Base-by-base conservation (phyloP, 2,888 invertebrate species). In the Eilema caniola region DNA sequence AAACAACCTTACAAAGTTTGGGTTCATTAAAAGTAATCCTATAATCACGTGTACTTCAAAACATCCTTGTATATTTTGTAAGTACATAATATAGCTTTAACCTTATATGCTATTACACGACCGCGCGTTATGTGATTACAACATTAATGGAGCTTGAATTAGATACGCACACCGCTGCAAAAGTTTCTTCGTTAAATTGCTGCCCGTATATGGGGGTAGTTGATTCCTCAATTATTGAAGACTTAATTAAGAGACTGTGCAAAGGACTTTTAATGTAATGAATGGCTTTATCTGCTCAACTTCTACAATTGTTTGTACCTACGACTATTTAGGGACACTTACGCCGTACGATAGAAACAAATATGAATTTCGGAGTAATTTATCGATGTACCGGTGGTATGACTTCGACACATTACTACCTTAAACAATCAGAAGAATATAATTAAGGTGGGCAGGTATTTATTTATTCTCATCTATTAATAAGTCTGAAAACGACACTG, bases 201-300 rank as follows among this genome's bases (percentile, higher is more conserved):
- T 79, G 76, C 25, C 68, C 70, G 75, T 74, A 73, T 73, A 75
- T 76, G 77, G 67, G 67, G 75, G 75, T 81, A 80, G 83, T 82
- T 77, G 86, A 85, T 85, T 80, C 82, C 73, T 89, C 82, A 88
- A 89, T 89, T 87, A 88, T 87, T 88, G 83, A 88, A 84, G 85
- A 85, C 82, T 83, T 85, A 82, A 89, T 90, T 86, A 90, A 83
- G 83, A 83, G 69, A 70, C 71, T 20, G 70, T 79, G 77, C 66
- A 75, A 74, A 71, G 68, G 71, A 77, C 81, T 83, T 73, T 85
- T 83, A 84, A 80, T 83, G 84, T 85, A 83, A 85, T 83, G 81
- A 83, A 85, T 84, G 80, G 72, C 79, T 84, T 83, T 78, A 81
- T 80, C 80, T 82, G 71, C 63, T 66, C 73, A 79, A 77, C 75